Base-by-base conservation (phyloP, 1,140 invertebrate species). In the Cotesia typhae region DNA sequence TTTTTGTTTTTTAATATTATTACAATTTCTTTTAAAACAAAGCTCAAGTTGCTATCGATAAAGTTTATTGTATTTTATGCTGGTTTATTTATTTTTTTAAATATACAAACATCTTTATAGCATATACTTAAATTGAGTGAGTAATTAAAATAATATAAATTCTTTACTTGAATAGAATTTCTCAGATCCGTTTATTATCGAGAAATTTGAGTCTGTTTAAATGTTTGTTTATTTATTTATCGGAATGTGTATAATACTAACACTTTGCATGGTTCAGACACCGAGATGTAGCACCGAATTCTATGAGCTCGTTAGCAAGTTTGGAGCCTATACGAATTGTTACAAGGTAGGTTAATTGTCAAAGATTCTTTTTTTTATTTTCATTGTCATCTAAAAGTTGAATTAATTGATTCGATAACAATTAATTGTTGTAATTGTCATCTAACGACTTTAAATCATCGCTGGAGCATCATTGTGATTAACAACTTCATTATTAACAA, bases 221-320 rank as follows among this genome's bases (percentile, higher is more conserved):
- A 35, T 63, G 61, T 73, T 71, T 60, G n/a, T 70, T 63, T 55
- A 38, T 68, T 70, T 20, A 52, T 71, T 71, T 53, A 67, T 59
- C 47, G 74, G 47, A 70, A 55, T 80, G 78, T 80, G 67, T 81
- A 72, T 79, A 82, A 81, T 76, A 82, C 82, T 82, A 81, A 82
- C 79, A 80, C 80, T 83, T 83, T 82, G 82, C 82, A 84, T 82
- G 82, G 76, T 81, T 77, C 78, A 84, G 81, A 77, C 82, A 81
- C 72, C 82, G 77, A 83, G 82, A 82, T 78, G 79, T 82, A 82
- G 80, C 80, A 79, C 72, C 77, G 76, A 81, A 82, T 81, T 83
- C 80, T 80, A 82, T 82, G 78, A 83, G 78, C 82, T 83, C 81
- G 76, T 82, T 81, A 80, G 79, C 82, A 83, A 82, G 80, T 82